These are phyloP conservation scores for Acronicta aceris DNA, from an alignment of 2,888 invertebrate genomes.

Conservation along the genomic window DNA sequence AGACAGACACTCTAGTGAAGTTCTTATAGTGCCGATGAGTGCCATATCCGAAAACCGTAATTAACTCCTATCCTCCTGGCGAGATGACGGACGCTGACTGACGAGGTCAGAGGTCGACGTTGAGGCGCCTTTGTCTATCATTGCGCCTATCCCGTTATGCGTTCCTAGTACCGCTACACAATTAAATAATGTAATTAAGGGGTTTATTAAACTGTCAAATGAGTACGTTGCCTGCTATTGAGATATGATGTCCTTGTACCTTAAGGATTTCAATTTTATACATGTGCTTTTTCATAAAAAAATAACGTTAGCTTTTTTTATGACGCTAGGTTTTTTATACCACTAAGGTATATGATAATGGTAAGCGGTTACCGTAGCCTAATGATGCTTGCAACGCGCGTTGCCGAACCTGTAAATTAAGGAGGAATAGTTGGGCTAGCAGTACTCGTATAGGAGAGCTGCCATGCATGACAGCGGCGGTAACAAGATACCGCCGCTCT, in stretches of 20 bases:
- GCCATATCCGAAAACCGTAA: slow-evolving; percentile 53
- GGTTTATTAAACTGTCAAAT: slow-evolving; percentile 57
- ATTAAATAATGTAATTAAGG: slow-evolving; percentile 70
- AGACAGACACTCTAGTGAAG: slow-evolving; percentile 7
- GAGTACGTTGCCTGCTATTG: slow-evolving; percentile 40
- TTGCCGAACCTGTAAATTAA: no score
- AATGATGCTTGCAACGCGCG: no score
- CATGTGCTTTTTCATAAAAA: no score
- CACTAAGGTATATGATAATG: no score
- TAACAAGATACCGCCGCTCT: no score
- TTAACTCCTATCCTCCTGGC: slow-evolving; percentile 65
- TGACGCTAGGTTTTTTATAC: no score
- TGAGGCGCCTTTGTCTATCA: slow-evolving; percentile 67
- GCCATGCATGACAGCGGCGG: no score
- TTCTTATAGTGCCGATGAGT: slow-evolving; percentile 12
- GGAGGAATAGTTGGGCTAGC: no score
- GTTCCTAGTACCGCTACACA: slow-evolving; percentile 72
- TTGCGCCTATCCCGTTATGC: slow-evolving; percentile 60
- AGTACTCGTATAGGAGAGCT: no score
- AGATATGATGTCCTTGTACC: slow-evolving; percentile 46
- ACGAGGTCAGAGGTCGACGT: slow-evolving; percentile 68
- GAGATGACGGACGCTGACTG: slow-evolving; percentile 63
- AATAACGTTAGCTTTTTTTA: no score
- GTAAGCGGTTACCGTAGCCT: no score
- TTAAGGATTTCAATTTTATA: slow-evolving; percentile 21